A percentile compares a stretch with the other conserved stretches of the same genome.
These are phyloP conservation scores for Blastobasis lacticolella DNA, from an alignment of 2,888 invertebrate species.

Conservation along the genomic window DNA sequence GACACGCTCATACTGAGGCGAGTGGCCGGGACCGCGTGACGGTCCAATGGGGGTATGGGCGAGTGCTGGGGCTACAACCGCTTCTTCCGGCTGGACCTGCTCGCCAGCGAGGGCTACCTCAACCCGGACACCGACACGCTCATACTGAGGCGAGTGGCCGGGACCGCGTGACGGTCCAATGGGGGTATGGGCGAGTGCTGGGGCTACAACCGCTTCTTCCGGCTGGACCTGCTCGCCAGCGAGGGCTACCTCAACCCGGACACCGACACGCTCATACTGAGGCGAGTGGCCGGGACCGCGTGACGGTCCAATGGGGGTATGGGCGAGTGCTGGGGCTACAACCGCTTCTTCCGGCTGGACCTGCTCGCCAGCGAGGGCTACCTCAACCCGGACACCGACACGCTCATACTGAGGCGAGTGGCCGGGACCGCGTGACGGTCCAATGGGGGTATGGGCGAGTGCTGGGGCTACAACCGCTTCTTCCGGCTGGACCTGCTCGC, in stretches of 20 bases:
- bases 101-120: constrained; percentile 92
- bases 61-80: constrained; percentile 98
- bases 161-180: neutral
- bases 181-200: constrained; percentile 87
- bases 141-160: constrained; percentile 77
- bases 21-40: constrained; percentile 7
- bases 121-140: constrained; percentile 89
- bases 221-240: constrained; percentile 89
- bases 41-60: constrained; percentile 64
- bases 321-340: constrained; percentile 97
- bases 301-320: constrained; percentile 31
- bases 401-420: constrained; percentile 83
- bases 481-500: neutral
- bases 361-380: constrained; percentile 93
- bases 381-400: constrained; percentile 87
- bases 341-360: constrained; percentile 92
- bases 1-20: constrained; percentile 89
- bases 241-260: constrained; percentile 92
- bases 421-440: neutral
- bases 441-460: neutral
- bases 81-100: constrained; percentile 90
- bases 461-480: neutral
- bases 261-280: constrained; percentile 86
- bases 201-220: constrained; percentile 96
- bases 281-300: constrained; percentile 54